These are phyloP conservation scores for Labeo rohita DNA, from an alignment of 2,113 vertebrate species.

Conservation along the genomic window DNA sequence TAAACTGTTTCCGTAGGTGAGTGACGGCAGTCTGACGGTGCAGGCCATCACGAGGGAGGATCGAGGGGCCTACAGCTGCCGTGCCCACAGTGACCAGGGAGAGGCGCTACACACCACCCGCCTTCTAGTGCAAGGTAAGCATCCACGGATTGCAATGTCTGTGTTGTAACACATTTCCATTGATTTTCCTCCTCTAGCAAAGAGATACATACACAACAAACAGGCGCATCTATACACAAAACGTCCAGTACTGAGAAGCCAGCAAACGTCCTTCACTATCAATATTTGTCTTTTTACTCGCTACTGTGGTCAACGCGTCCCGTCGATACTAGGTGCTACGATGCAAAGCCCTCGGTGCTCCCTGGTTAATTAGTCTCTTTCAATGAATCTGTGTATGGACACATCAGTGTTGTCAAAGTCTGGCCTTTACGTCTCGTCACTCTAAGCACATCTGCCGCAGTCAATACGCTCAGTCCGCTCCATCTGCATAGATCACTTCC, in stretches of 20 bases:
- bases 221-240: neutral
- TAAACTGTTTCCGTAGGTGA: conserved; percentile 73
- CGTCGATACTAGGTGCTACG: conserved; percentile 22
- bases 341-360: neutral
- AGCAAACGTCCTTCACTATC: neutral
- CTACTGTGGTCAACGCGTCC: neutral
- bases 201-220: neutral
- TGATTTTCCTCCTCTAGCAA: neutral
- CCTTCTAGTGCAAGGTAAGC: conserved; percentile 93
- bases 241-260: neutral
- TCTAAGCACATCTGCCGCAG: conserved; percentile 48
- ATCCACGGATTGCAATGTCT: neutral
- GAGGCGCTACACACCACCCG: conserved; percentile 95
- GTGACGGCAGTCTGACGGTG: conserved; percentile 92
- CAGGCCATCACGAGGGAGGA: conserved; percentile 88
- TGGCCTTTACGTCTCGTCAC: conserved; percentile 50
- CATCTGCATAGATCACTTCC: conserved; percentile 44
- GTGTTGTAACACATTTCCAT: neutral
- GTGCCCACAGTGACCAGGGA: conserved; percentile 95
- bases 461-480: conserved; percentile 60
- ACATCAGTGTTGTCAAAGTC: conserved; percentile 57
- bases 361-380: conserved; percentile 41
- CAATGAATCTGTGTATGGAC: conserved; percentile 57
- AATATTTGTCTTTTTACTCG: neutral
- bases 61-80: conserved; percentile 94